phyloP scores from a whole-genome alignment of 2,113 vertebrate species.

The Bujurquina vittata region DNA sequence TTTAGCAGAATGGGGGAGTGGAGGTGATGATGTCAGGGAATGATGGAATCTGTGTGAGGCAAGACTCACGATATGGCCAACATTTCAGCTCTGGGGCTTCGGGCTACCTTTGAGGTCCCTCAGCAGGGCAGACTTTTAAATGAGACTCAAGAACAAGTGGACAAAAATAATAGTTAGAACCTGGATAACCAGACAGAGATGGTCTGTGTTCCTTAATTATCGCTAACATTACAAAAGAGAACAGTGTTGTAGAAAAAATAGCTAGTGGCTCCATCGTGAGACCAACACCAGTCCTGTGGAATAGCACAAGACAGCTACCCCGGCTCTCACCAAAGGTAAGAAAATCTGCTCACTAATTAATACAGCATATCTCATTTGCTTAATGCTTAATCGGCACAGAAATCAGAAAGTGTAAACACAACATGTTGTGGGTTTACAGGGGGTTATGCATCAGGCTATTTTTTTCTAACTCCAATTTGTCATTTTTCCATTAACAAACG shows the following conservation, averaged over 20 bases:
- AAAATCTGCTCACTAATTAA: conserved; percentile 11
- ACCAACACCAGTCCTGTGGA: neutral
- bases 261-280: neutral
- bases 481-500: conserved; percentile 2
- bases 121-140: conserved; percentile 11
- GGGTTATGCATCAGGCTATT: conserved; percentile 5
- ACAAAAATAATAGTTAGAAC: neutral
- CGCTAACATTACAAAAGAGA: neutral
- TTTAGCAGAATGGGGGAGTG: conserved; percentile 36
- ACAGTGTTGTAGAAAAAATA: neutral
- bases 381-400: conserved; percentile 4
- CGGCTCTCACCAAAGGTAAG: neutral
- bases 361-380: neutral
- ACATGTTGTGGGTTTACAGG: neutral
- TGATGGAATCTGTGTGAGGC: conserved; percentile 10
- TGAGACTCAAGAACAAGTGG: neutral
- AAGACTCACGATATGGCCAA: neutral
- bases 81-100: conserved; percentile 10
- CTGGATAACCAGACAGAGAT: neutral
- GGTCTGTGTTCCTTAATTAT: neutral
- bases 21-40: conserved; percentile 37
- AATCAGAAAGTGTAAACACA: conserved; percentile 12
- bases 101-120: conserved; percentile 4
- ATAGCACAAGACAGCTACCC: neutral
- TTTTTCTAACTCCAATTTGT: conserved; percentile 6